Percentiles rank a stretch among this genome's conserved stretches.
Conservation (phyloP, 2,113 vertebrate species). For the Cyanoderma ruficeps region DNA sequence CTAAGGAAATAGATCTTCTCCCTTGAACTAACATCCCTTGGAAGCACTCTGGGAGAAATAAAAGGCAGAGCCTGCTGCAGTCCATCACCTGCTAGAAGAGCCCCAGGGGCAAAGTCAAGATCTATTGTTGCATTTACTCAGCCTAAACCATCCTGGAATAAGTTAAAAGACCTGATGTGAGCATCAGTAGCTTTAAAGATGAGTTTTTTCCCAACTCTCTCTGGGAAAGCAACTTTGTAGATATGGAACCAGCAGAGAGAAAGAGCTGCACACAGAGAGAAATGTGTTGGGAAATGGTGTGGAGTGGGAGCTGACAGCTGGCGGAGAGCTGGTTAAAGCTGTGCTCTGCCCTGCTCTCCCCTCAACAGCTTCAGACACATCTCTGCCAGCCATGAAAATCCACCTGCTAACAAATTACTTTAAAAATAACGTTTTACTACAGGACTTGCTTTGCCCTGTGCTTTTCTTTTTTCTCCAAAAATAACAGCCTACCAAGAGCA, state of each 20-base stretch:
- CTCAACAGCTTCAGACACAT: background rate
- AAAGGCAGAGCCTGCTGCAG: background rate
- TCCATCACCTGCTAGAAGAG: background rate
- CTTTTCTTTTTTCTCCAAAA: background rate
- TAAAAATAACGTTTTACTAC: background rate
- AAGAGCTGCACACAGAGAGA: background rate
- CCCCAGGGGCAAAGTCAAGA: background rate
- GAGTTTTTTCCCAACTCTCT: background rate
- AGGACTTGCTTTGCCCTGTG: background rate
- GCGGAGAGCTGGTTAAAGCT: background rate
- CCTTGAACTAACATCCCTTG: background rate
- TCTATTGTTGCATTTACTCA: background rate
- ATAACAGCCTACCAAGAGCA: background rate
- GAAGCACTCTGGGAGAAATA: background rate
- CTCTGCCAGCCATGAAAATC: background rate
- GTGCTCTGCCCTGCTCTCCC: background rate
- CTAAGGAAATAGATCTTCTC: background rate
- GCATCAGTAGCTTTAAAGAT: background rate
- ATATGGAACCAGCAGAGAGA: background rate
- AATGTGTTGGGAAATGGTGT: background rate
- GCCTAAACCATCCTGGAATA: background rate
- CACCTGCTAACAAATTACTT: background rate
- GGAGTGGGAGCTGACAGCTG: fast-evolving
- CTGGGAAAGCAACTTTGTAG: background rate
- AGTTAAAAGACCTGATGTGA: background rate